Percentiles rank a stretch among this genome's conserved stretches.
Conservation (phyloP, 2,797 vertebrate species). For the Trachurus trachurus region DNA sequence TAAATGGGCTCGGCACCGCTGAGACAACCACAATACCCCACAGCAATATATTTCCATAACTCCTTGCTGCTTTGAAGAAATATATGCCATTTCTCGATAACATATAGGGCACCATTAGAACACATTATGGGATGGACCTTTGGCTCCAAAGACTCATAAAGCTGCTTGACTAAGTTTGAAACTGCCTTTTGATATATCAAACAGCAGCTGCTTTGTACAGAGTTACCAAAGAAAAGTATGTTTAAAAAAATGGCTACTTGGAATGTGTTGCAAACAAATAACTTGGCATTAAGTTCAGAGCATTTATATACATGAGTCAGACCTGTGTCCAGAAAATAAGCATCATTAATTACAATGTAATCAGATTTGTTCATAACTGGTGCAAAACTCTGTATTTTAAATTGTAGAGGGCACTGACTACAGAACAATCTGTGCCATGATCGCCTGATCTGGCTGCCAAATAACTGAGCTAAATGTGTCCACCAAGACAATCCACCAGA, state of each 20-base stretch:
- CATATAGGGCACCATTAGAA: constrained; percentile 71
- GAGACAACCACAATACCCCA: constrained; percentile 80
- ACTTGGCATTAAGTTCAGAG: neutral
- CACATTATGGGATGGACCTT: constrained; percentile 73
- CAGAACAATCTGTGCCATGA: neutral
- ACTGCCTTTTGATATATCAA: constrained; percentile 39
- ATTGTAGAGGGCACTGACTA: neutral
- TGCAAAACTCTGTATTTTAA: neutral
- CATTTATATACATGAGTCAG: neutral
- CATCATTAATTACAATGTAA: constrained; percentile 1
- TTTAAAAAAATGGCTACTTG: neutral
- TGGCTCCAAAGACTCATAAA: constrained; percentile 66
- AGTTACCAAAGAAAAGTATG: neutral
- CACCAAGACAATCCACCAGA: constrained; percentile 7
- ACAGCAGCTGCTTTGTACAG: constrained; percentile 24
- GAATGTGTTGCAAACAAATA: no score
- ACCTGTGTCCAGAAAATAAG: neutral
- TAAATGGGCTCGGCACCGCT: constrained; percentile 77
- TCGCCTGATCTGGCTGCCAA: neutral
- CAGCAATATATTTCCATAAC: constrained; percentile 84
- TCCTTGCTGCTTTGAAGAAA: constrained; percentile 73
- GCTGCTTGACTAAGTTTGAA: constrained; percentile 44
- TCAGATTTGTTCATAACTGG: neutral
- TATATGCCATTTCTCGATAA: constrained; percentile 76
- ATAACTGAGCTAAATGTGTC: neutral